Base-by-base conservation (phyloP, 1,140 invertebrate genomes). In the Paralvinella palmiformis region DNA sequence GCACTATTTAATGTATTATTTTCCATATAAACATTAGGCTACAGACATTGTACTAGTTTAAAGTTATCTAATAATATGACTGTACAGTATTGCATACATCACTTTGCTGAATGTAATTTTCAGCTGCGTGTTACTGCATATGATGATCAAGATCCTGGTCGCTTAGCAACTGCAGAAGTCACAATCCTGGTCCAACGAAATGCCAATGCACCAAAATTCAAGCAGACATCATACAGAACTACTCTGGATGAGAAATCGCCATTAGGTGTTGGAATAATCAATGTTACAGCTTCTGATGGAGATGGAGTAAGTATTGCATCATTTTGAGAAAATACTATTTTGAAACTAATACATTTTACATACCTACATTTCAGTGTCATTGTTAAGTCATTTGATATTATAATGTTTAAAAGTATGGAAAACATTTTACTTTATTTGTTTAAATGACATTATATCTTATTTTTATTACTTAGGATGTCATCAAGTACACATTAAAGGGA, bases 161-260 rank as follows among this genome's bases (percentile, higher is more conserved):
- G 93, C 57, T 89, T 88, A 1, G 89, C 90, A 0, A 86, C 91
- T 3, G 88, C 88, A 1, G 89, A 88, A 1, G 84, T 96, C 0
- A 89, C 88, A 3, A 86, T 95, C 0, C 91, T 87, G 71, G 89
- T 96, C 5, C 86, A 88, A 53, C 90, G 93, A 72, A 87, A 92
- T 2, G 83, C 83, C 2, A 84, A 83, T 5, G 80, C 84, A 27
- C 81, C 86, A 32, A 88, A 89, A 27, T 94, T 94, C 74, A 87
- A 89, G 7, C 7, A 65, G 33, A 20, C 29, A 10, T 62, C 62
- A 17, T 73, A 70, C 58, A 65, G 33, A 27, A 64, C 58, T 0
- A 69, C 52, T 7, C 69, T 72, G 41, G 52, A 67, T 62, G 75
- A 76, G 36, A 73, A 66, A 48, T 66, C 71, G 7, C 56, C 69